phyloP scores from a whole-genome alignment of 2,888 invertebrate genomes.

The Cephus pulcher region DNA sequence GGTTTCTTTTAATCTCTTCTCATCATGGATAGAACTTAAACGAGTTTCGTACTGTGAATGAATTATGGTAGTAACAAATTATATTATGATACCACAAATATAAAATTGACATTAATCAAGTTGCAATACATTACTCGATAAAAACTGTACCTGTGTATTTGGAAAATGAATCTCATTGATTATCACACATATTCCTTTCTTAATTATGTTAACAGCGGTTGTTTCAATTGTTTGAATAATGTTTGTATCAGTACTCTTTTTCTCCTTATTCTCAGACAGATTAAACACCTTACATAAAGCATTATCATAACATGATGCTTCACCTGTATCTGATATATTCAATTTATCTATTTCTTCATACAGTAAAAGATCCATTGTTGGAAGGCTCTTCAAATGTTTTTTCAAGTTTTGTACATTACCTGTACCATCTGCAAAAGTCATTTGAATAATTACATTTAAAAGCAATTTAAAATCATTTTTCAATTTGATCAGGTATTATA shows the following conservation, averaged over 20 bases:
- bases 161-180: constrained; percentile 57
- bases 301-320: not conserved
- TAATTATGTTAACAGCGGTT: constrained; percentile 18
- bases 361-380: constrained; percentile 26
- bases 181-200: constrained; percentile 61
- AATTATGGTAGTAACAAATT: not conserved
- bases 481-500: not conserved
- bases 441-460: not conserved
- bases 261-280: not conserved
- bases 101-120: not conserved
- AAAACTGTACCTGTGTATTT: not conserved
- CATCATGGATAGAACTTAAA: constrained; percentile 62
- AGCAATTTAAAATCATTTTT: not conserved
- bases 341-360: constrained; percentile 32
- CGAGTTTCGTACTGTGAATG: constrained; percentile 56
- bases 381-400: constrained; percentile 33
- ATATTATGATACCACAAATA: not conserved
- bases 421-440: constrained; percentile 25
- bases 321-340: not conserved
- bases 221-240: not conserved
- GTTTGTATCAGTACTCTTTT: not conserved
- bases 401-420: constrained; percentile 32
- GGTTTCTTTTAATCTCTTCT: constrained; percentile 49
- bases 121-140: not conserved
- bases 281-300: not conserved